Evolutionary conservation across 2,113 vertebrate genomes (phyloP).

Genomic region (Gadus macrocephalus): DNA sequence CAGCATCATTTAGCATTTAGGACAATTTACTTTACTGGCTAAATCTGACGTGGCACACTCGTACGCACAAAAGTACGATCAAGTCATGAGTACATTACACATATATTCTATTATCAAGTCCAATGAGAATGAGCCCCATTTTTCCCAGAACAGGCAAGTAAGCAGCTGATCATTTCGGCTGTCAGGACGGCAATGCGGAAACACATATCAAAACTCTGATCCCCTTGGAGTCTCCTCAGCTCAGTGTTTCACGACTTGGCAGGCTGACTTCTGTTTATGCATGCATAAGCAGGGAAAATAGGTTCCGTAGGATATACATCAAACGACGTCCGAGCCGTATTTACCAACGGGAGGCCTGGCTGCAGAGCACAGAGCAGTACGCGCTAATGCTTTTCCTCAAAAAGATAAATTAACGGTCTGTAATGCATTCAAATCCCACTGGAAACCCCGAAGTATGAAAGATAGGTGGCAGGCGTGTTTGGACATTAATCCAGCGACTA

Average conservation of each 20-base stretch:
- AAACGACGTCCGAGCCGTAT: conserved; percentile 50
- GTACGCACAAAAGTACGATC: too few species aligned
- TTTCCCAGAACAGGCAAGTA: too few species aligned
- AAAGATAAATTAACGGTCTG: conserved; percentile 64
- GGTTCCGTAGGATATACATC: conserved; percentile 40
- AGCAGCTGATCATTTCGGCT: too few species aligned
- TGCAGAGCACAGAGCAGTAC: conserved; percentile 51
- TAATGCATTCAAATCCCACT: conserved; percentile 66
- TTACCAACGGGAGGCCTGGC: conserved; percentile 48
- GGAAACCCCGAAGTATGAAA: conserved; percentile 60
- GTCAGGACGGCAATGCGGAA: too few species aligned
- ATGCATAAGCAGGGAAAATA: conserved; percentile 36
- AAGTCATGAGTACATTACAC: too few species aligned
- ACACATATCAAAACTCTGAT: too few species aligned
- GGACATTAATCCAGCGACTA: conserved; percentile 71
- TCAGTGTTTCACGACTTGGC: conserved; percentile 37
- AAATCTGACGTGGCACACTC: too few species aligned
- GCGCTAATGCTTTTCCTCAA: conserved; percentile 50
- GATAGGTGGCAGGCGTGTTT: conserved; percentile 65
- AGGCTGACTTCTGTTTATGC: conserved; percentile 28
- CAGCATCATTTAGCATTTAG: too few species aligned
- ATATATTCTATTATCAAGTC: too few species aligned
- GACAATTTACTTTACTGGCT: too few species aligned
- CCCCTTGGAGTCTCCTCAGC: conserved; percentile 7
- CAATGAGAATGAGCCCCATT: too few species aligned